These are phyloP conservation scores for Clitarchus hookeri DNA, from an alignment of 2,888 invertebrate species.

Conservation along the genomic window DNA sequence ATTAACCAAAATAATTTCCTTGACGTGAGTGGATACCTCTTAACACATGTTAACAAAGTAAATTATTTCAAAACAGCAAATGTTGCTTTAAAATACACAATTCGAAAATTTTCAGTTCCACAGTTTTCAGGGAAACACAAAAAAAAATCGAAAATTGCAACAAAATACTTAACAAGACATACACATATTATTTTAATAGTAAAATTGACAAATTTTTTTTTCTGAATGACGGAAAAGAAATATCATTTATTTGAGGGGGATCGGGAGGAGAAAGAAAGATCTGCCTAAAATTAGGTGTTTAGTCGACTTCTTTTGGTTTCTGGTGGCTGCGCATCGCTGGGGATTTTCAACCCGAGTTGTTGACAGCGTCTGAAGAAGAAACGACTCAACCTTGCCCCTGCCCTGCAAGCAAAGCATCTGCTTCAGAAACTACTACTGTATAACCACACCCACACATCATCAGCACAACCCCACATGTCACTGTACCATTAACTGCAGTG, in stretches of 20 bases:
- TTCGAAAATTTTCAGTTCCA: neutral
- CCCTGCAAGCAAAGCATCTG: conserved; percentile 60
- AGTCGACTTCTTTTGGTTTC: conserved; percentile 32
- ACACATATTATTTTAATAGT: neutral
- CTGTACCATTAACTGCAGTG: too few species aligned
- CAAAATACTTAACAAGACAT: neutral
- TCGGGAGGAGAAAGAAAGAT: neutral
- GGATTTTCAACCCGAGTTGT: conserved; percentile 64
- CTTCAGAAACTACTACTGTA: too few species aligned
- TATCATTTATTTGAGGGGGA: neutral
- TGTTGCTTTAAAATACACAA: neutral
- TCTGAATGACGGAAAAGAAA: neutral
- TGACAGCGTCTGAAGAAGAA: conserved; percentile 73
- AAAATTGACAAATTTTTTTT: neutral
- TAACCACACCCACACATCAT: too few species aligned
- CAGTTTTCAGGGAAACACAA: neutral
- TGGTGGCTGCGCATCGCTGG: conserved; percentile 48
- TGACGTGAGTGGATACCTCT: neutral
- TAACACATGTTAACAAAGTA: neutral
- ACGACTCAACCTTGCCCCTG: conserved; percentile 72
- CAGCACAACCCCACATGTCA: too few species aligned
- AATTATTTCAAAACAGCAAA: neutral
- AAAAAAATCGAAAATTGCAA: neutral
- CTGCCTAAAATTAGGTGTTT: conserved; percentile 20
- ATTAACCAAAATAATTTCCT: neutral